These are phyloP conservation scores for Anarhynchus alexandrinus DNA, from an alignment of 2,113 vertebrate genomes.

Conservation along the genomic window DNA sequence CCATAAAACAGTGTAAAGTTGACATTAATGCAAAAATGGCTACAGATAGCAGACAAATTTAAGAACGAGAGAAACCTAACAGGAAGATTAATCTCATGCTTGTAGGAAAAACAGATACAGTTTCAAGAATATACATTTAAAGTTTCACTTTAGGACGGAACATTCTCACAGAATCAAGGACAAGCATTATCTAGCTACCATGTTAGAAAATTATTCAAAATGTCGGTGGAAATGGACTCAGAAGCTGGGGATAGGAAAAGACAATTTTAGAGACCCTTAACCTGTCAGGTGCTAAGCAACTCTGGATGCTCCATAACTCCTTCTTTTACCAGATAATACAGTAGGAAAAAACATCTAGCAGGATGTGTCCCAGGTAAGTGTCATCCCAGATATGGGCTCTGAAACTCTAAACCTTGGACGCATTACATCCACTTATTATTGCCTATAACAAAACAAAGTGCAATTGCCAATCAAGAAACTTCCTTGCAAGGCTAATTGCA, in stretches of 20 bases:
- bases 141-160: neutral
- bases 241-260: neutral
- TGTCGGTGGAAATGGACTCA: neutral
- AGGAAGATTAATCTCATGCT: neutral
- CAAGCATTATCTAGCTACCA: neutral
- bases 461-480: neutral
- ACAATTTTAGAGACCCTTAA: neutral
- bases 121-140: neutral
- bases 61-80: neutral
- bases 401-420: neutral
- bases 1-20: neutral
- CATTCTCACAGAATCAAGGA: neutral
- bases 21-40: neutral
- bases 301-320: neutral
- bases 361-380: neutral
- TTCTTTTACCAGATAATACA: neutral
- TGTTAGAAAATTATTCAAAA: neutral
- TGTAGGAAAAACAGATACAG: neutral
- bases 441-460: neutral
- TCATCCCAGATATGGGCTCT: neutral
- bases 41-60: neutral
- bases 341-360: neutral
- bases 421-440: neutral
- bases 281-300: neutral
- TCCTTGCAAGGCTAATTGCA: neutral